These are phyloP conservation scores for Mimachlamys varia DNA, from an alignment of 2,888 invertebrate genomes.

Conservation along the genomic window DNA sequence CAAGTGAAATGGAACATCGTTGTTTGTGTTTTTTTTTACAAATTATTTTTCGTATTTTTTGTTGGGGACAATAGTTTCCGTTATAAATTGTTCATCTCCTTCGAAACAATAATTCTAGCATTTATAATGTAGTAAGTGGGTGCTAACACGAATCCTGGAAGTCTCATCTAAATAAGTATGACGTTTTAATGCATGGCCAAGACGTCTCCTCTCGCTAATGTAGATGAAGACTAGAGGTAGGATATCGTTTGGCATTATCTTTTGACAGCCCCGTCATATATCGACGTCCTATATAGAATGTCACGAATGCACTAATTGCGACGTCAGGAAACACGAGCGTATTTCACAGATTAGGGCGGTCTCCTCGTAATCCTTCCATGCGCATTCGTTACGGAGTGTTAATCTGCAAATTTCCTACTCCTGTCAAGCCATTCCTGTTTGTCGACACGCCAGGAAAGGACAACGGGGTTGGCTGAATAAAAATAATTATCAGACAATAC, in stretches of 20 bases:
- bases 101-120: neutral
- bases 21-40: no score
- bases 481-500: neutral
- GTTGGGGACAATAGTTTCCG: neutral
- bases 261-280: constrained; percentile 7
- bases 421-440: constrained; percentile 16
- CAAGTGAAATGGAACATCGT: no score
- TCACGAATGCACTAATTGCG: neutral
- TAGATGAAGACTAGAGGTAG: neutral
- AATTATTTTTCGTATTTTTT: neutral
- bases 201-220: neutral
- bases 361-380: constrained; percentile 1
- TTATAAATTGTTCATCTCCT: neutral
- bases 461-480: constrained; percentile 3
- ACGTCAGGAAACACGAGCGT: constrained; percentile 11
- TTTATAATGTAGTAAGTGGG: constrained; percentile 18
- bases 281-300: neutral
- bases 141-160: neutral
- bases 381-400: constrained; percentile 23
- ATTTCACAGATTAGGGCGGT: neutral
- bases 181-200: neutral
- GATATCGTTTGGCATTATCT: neutral
- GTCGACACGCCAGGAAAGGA: constrained; percentile 6
- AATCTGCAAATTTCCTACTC: constrained; percentile 17
- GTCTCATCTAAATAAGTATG: neutral